These are phyloP conservation scores for Phyllostomus discolor DNA, from an alignment of 2,113 vertebrate genomes.

Conservation along the genomic window DNA sequence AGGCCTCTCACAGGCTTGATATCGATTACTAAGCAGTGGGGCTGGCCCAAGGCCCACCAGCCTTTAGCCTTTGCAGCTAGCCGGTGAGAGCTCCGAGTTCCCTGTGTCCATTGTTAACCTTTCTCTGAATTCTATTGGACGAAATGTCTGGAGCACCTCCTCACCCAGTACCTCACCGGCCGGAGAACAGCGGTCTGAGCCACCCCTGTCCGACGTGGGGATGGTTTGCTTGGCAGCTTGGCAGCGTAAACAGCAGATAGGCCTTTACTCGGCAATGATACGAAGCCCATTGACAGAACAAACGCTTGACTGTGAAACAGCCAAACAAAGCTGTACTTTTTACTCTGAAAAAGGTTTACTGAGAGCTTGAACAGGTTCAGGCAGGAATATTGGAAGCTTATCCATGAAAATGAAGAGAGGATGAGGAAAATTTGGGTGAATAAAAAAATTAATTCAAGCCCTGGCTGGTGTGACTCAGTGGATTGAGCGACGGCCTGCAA, in stretches of 20 bases:
- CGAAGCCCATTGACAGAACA: neutral
- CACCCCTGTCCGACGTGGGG: neutral
- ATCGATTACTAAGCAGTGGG: neutral
- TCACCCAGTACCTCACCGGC: neutral
- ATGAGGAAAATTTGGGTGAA: neutral
- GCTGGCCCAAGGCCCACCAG: neutral
- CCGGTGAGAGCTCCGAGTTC: neutral
- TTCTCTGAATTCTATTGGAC: neutral
- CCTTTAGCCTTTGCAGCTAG: neutral
- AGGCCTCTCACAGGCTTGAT: neutral
- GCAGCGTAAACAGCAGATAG: neutral
- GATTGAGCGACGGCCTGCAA: too few relatives aligned
- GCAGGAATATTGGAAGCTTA: neutral
- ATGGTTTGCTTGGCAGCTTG: neutral
- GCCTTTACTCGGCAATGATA: neutral
- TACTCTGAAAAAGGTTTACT: neutral
- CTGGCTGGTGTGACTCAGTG: too few relatives aligned
- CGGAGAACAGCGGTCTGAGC: neutral
- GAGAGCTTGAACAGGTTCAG: neutral
- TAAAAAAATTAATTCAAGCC: neutral
- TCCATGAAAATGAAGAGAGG: neutral
- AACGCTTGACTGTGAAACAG: neutral
- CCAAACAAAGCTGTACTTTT: neutral
- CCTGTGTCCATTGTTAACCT: neutral
- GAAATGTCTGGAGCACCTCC: neutral